Evolutionary conservation across 2,888 invertebrate species (phyloP), one percentile per base, ranked within the genome.

Genomic region (Dicranocentrus wangi): DNA sequence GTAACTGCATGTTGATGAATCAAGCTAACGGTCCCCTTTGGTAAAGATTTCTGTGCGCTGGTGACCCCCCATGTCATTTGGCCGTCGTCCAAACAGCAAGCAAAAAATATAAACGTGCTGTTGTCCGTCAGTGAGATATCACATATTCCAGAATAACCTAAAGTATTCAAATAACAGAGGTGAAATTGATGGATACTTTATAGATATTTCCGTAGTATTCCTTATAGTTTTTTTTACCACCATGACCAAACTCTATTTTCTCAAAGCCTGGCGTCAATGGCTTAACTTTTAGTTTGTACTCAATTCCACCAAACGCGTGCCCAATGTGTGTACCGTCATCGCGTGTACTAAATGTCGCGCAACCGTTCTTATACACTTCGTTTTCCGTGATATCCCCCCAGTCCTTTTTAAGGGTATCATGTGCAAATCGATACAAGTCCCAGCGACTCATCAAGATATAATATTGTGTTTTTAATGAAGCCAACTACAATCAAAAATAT

Each of bases 391-490:
- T 53, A 2, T 51, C 58, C 15, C 58, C 32, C 1, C 19, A 13
- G 17, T 32, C 39, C 23, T n/a, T n/a, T n/a, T n/a, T n/a, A n/a
- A 51, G 2, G 3, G 58, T 0, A 28, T 70, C 70, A 5, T 5
- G 5, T 0, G 55, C 58, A 2, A 8, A 2, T 10, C 21, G 3
- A 23, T 70, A 70, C 1, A 70, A n/a, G 17, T 70, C 70, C 32
- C 32, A 58, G 0, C 71, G 58, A 21, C 43, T 60, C 71, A 71
- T 71, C 1, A 71, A 15, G 1, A 60, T 60, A 23, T 71, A 71
- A 19, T 60, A 71, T 21, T 1, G 27, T 8, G 17, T n/a, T n/a
- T n/a, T n/a, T n/a, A n/a, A n/a, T n/a, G n/a, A n/a, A n/a, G n/a
- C n/a, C 13, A 47, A 3, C 47, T 47, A 32, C 3, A 32, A 32